Base-by-base conservation (phyloP, 2,888 invertebrate species). In the Caenorhabditis sp. region DNA sequence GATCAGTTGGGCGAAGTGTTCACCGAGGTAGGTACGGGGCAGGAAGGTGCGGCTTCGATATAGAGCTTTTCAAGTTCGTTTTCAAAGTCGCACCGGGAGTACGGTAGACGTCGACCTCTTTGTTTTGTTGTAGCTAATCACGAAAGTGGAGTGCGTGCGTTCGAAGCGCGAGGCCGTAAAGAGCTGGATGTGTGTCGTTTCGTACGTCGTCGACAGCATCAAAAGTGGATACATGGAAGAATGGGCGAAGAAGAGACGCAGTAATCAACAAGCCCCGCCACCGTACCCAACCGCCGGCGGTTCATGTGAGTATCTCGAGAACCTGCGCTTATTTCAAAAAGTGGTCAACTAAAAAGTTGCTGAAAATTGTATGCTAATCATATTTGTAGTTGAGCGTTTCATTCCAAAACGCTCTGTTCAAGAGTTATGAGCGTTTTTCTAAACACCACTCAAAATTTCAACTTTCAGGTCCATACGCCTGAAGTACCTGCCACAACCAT, bases 111-210 rank as follows among this genome's bases (percentile, higher is more conserved):
- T n/a, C n/a, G n/a, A n/a, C n/a, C n/a, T n/a, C n/a, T n/a, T n/a
- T n/a, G n/a, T n/a, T 17, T 41, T 17, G 15, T 61, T 62, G 11
- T 63, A 83, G 83, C 74, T 84, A 5, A 80, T 88, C 50, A 81
- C 85, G 50, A 86, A 86, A 53, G 79, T 82, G 9, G 88, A 88
- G 39, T 83, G 83, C 26, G 82, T 88, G 9, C 84, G 88, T 13
- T 84, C 86, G 9, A 88, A 88, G 58, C 70, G 88, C 24, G 88
- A 88, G 65, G 87, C 86, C 2, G 83, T 85, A 32, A 85, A 86
- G 43, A 87, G 86, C 20, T 88, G 86, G 85, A 86, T 88, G 50
- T 77, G 83, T 0, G 65, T 88, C 11, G 81, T 85, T 45, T 83
- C 83, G 5, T 88, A 84, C 59, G 41, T 87, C 66, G 87, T 85